Evolutionary conservation across 1,140 invertebrate species (phyloP).

Genomic region (Aradophagus sp.): DNA sequence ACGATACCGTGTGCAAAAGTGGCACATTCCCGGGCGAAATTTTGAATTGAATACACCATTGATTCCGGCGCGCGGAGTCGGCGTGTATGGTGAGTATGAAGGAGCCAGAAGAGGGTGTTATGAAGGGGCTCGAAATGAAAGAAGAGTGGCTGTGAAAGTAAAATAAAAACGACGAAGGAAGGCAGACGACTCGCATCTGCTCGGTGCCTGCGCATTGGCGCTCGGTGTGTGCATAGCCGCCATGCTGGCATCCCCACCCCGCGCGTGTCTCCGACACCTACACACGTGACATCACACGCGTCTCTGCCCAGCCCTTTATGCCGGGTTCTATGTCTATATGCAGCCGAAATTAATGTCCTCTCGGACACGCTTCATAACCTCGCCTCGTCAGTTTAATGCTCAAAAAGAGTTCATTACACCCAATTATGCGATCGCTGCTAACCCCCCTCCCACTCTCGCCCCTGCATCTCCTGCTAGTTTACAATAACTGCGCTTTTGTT

Average conservation of each 20-base stretch:
- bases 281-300: slow-evolving; percentile 61
- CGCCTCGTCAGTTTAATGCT: slow-evolving; percentile 12
- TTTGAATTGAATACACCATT: slow-evolving; percentile 36
- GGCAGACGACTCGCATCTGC: slow-evolving; percentile 64
- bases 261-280: slow-evolving; percentile 63
- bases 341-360: slow-evolving; percentile 24
- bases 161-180: slow-evolving; percentile 55
- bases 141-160: slow-evolving; percentile 50
- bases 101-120: slow-evolving; percentile 48
- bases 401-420: slow-evolving; percentile 17
- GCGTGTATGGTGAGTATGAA: slow-evolving; percentile 22
- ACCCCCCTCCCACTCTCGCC: not conserved
- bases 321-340: slow-evolving; percentile 24
- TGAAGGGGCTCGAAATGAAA: slow-evolving; percentile 56
- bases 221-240: slow-evolving; percentile 70
- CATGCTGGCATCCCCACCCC: slow-evolving; percentile 70
- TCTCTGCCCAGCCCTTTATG: slow-evolving; percentile 37
- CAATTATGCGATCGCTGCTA: slow-evolving; percentile 2
- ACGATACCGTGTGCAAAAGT: no score
- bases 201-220: slow-evolving; percentile 72
- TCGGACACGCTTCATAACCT: slow-evolving; percentile 21
- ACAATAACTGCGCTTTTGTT: no score
- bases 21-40: no score
- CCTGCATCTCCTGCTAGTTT: no score
- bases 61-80: slow-evolving; percentile 19